A percentile compares a stretch with the other conserved stretches of the same genome.
phyloP scores from a whole-genome alignment of 2,888 invertebrate genomes.

The Falcaria lacertinaria region DNA sequence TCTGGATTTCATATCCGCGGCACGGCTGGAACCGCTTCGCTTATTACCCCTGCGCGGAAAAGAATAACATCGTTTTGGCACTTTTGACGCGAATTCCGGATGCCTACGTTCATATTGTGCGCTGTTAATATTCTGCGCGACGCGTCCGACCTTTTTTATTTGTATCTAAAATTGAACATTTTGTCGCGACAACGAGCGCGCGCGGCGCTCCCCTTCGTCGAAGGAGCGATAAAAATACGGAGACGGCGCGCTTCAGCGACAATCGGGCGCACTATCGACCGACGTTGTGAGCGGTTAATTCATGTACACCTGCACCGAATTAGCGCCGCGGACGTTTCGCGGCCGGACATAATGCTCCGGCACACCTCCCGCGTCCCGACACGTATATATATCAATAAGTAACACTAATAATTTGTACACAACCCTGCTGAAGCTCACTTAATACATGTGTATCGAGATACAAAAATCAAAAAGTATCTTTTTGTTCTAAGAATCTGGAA shows the following conservation, averaged over 20 bases:
- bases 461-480: too few relatives aligned
- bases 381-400: constrained; percentile 8
- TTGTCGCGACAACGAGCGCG: constrained; percentile 75
- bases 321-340: constrained; percentile 19
- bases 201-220: constrained; percentile 57
- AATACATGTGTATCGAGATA: too few relatives aligned
- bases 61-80: constrained; percentile 77
- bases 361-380: constrained; percentile 8
- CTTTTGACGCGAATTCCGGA: constrained; percentile 77
- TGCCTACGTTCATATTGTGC: constrained; percentile 77
- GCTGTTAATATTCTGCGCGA: constrained; percentile 77
- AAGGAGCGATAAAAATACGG: constrained; percentile 70
- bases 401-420: constrained; percentile 9
- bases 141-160: constrained; percentile 79
- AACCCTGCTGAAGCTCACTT: not conserved
- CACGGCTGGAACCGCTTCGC: constrained; percentile 64
- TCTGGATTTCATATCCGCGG: constrained; percentile 76
- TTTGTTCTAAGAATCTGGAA: too few relatives aligned
- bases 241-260: constrained; percentile 48
- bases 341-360: constrained; percentile 8
- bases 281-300: constrained; percentile 36
- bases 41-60: constrained; percentile 76
- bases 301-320: constrained; percentile 41
- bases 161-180: constrained; percentile 80
- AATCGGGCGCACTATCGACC: constrained; percentile 59